Base-by-base conservation (phyloP, 2,888 invertebrate genomes). In the Zhengitettix transpicula region DNA sequence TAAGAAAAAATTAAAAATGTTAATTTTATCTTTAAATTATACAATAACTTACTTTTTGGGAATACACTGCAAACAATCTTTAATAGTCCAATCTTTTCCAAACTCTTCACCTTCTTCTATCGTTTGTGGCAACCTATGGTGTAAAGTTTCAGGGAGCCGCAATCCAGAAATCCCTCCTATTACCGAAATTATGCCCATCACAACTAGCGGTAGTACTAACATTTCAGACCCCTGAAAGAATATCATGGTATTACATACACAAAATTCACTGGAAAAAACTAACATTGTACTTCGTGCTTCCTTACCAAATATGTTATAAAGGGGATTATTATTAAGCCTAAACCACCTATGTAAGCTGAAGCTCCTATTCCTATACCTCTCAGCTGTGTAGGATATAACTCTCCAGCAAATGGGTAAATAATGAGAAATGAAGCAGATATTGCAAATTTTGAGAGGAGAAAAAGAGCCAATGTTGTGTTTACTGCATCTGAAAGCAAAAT, bases 331-430 rank as follows among this genome's bases (percentile, higher is more conserved):
- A 91, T 87, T 55, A 93, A 77, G 51, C 93, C 94, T 64, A 91
- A 76, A 58, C 93, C 93, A 58, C 89, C 92, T 65, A 93, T 86
- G 71, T 94, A 93, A 15, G 92, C 90, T 1, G 92, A 92, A 58
- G 89, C 85, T 55, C 93, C 93, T 66, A 94, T 92, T 15, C 93
- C 94, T 59, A 93, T 78, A 2, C 93, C 93, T 67, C 94, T 79
- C 55, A 92, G 78, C 71, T 89, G 89, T 2, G 93, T 94, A 1
- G 94, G 94, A 73, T 93, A 93, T 28, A 94, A 72, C 75, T 94
- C 94, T 11, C 90, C 90, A 66, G 92, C 92, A 72, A 93, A 93
- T 0, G 93, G 92, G 72, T 93, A 94, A 67, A 94, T 90, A 64
- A 92, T 90, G 60, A 92, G 77, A 75, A 92, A 94, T 9, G 92